phyloP scores from a whole-genome alignment of 2,797 vertebrate genomes.

The Sebastes taczanowskii region DNA sequence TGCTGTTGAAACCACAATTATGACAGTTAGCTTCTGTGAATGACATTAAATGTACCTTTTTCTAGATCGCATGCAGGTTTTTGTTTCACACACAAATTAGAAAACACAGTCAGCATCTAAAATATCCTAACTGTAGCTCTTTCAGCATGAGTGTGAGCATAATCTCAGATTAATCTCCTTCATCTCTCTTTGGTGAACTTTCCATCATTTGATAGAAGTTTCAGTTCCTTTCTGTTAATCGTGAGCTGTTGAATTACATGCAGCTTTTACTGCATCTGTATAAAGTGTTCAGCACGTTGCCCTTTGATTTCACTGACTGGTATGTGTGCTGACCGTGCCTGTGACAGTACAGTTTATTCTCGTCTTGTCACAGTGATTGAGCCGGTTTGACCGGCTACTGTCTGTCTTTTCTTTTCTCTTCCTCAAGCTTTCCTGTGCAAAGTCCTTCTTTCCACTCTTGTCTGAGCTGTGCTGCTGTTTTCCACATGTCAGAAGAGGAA shows the following conservation, averaged over 20 bases:
- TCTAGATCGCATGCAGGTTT: not conserved
- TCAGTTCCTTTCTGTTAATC: not conserved
- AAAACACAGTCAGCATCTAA: not conserved
- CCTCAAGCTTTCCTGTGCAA: not conserved
- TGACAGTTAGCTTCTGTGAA: not conserved
- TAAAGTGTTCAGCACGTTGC: not conserved
- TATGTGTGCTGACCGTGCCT: not conserved
- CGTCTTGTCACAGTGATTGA: not conserved
- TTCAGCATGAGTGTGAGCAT: not conserved
- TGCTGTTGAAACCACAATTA: not conserved
- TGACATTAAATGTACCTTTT: not conserved
- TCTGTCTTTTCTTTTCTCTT: not conserved
- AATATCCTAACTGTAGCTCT: too few species aligned
- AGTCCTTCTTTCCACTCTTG: constrained; percentile 26
- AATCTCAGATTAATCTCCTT: not conserved
- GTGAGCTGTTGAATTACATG: not conserved
- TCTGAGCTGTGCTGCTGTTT: constrained; percentile 27
- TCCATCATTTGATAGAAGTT: not conserved
- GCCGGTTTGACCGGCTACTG: constrained; percentile 15
- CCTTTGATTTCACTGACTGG: not conserved
- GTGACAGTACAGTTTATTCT: not conserved
- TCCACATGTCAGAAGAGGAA: constrained; percentile 35
- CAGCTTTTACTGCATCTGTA: not conserved
- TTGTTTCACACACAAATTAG: not conserved
- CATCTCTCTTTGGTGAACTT: not conserved